These are phyloP conservation scores for Monopterus albus DNA, from an alignment of 2,113 vertebrate species.

Conservation along the genomic window DNA sequence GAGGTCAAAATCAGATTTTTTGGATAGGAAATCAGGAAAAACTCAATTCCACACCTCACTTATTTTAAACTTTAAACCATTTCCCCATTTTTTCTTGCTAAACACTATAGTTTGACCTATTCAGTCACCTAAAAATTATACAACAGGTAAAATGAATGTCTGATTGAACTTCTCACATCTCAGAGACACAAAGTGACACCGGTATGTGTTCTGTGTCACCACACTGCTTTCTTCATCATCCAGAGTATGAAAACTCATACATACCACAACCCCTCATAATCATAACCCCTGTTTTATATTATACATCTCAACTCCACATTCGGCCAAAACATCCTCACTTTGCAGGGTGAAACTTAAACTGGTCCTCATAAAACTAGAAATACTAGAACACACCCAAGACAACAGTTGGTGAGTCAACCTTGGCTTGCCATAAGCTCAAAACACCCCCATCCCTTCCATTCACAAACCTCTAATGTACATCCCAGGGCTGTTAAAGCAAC, in stretches of 20 bases:
- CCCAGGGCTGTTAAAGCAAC: conserved; percentile 36
- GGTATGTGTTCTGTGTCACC: neutral
- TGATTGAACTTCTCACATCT: too few species aligned
- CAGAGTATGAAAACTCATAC: neutral
- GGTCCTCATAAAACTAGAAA: conserved; percentile 1
- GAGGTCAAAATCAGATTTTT: too few species aligned
- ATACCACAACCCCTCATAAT: neutral
- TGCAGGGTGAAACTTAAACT: neutral
- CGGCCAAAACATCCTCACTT: neutral
- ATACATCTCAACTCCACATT: neutral
- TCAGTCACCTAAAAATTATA: too few species aligned
- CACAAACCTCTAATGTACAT: conserved; percentile 37
- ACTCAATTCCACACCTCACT: too few species aligned
- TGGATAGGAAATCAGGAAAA: too few species aligned
- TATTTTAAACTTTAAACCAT: too few species aligned
- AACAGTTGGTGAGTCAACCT: neutral
- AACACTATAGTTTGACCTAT: too few species aligned
- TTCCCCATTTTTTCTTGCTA: too few species aligned
- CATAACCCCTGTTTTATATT: neutral
- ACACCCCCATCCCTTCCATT: neutral
- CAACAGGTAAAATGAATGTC: too few species aligned
- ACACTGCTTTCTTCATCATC: neutral
- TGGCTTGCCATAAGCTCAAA: neutral
- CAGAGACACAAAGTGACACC: too few species aligned
- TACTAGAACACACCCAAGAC: neutral